Conservation (phyloP, 30 jellyfish, hydroid and myxozoan species). For the Turritopsis rubra region DNA sequence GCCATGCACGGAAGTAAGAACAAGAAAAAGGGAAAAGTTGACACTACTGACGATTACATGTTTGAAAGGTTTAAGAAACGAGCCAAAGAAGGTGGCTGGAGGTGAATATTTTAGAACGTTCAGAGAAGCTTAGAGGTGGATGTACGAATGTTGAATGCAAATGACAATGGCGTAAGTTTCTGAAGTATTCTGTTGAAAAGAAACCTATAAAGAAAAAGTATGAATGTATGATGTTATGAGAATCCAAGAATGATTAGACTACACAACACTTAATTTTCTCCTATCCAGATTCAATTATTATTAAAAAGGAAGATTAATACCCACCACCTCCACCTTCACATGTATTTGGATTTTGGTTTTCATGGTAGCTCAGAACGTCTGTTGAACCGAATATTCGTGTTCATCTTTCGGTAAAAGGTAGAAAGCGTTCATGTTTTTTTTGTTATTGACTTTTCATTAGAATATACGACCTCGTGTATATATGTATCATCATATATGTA, state of each 20-base stretch:
- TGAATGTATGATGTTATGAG: neutral
- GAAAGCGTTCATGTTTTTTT: too few relatives aligned
- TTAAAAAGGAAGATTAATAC: too few relatives aligned
- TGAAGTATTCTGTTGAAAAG: too few relatives aligned
- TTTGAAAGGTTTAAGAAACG: slow-evolving; percentile 79
- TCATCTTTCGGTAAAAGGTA: neutral
- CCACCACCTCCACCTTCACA: too few relatives aligned
- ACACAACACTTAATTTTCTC: neutral
- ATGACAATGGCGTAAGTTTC: neutral
- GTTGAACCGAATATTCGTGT: neutral
- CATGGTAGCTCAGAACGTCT: neutral
- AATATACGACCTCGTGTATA: too few relatives aligned
- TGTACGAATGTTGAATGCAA: too few relatives aligned
- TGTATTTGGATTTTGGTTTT: too few relatives aligned
- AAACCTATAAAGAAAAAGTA: neutral
- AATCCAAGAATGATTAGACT: neutral
- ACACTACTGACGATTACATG: slow-evolving; percentile 86
- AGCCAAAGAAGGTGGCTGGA: slow-evolving; percentile 60
- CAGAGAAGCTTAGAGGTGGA: neutral
- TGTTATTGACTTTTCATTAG: too few relatives aligned
- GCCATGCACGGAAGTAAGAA: slow-evolving; percentile 28
- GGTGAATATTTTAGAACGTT: slow-evolving; percentile 1
- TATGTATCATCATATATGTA: too few relatives aligned
- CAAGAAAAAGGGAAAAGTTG: slow-evolving; percentile 33
- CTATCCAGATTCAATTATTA: neutral